phyloP scores from a whole-genome alignment of 1,140 invertebrate genomes.

The Pogonognathellus flavescens region DNA sequence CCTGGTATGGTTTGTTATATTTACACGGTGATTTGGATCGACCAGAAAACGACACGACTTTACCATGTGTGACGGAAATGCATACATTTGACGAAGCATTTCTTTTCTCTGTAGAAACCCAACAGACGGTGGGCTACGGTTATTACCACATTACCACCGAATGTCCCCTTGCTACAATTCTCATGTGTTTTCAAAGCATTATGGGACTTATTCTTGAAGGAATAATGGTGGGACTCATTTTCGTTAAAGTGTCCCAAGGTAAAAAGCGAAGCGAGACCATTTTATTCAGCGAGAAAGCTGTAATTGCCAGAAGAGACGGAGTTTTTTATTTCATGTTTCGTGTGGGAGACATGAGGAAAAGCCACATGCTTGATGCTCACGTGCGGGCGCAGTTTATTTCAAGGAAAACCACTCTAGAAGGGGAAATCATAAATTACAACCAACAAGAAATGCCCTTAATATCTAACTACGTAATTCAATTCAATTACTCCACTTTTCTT shows the following conservation, averaged over 20 bases:
- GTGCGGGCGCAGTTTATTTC: slow-evolving; percentile 87
- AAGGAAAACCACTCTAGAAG: slow-evolving; percentile 82
- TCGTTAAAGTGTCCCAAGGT: slow-evolving; percentile 87
- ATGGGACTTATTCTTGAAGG: slow-evolving; percentile 51
- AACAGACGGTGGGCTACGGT: slow-evolving; percentile 53
- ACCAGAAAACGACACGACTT: neutral
- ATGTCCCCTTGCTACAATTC: slow-evolving; percentile 39
- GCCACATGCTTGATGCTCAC: slow-evolving; percentile 91
- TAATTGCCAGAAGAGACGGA: slow-evolving; percentile 82
- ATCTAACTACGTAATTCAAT: too few species aligned
- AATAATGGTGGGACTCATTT: slow-evolving; percentile 86
- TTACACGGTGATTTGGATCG: slow-evolving; percentile 51
- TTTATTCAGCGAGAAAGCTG: slow-evolving; percentile 89
- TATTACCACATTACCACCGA: slow-evolving; percentile 56
- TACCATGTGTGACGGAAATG: slow-evolving; percentile 53
- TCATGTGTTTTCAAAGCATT: slow-evolving; percentile 51
- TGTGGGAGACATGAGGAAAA: slow-evolving; percentile 94
- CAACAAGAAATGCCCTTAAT: slow-evolving; percentile 77
- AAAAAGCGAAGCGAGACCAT: slow-evolving; percentile 95
- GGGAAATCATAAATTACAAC: slow-evolving; percentile 84
- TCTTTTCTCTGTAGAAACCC: slow-evolving; percentile 59
- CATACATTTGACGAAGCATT: slow-evolving; percentile 46
- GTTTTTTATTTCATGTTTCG: slow-evolving; percentile 87
- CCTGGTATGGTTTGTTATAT: slow-evolving; percentile 51
- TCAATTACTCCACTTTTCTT: too few species aligned